phyloP scores from a whole-genome alignment of 2,797 vertebrate genomes.

The Corythornis leucogaster region DNA sequence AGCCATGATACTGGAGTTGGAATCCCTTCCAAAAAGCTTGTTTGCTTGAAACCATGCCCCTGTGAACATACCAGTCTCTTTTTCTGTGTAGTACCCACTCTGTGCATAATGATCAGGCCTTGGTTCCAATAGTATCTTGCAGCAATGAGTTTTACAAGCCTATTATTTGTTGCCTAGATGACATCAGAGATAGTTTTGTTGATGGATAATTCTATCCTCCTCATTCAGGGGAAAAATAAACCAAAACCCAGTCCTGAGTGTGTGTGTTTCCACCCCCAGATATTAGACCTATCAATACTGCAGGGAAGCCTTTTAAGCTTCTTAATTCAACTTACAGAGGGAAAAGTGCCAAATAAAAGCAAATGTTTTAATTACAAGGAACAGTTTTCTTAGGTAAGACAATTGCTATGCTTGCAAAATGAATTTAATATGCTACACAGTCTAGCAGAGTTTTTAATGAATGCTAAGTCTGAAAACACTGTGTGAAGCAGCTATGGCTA shows the following conservation, averaged over 20 bases:
- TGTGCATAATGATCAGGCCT: background rate
- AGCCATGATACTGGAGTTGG: fast-evolving
- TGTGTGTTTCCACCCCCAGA: background rate
- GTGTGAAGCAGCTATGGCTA: slow-evolving; percentile 48
- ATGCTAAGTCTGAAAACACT: slow-evolving; percentile 65
- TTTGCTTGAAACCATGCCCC: background rate
- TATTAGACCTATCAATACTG: background rate
- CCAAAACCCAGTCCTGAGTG: background rate
- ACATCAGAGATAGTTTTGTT: background rate
- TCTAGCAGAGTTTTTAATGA: slow-evolving; percentile 68
- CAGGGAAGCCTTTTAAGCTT: background rate
- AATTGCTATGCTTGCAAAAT: slow-evolving; percentile 68
- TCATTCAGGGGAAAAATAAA: background rate
- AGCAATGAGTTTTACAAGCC: background rate
- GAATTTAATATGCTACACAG: slow-evolving; percentile 58
- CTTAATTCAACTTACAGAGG: slow-evolving; percentile 46
- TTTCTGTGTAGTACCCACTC: background rate
- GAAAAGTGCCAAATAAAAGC: slow-evolving; percentile 62
- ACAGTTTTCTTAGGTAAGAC: slow-evolving; percentile 65
- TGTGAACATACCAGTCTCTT: fast-evolving
- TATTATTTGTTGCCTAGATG: background rate
- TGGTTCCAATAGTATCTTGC: background rate
- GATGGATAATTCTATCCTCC: background rate
- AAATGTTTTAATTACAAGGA: slow-evolving; percentile 75
- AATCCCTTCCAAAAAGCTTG: background rate